Conservation (phyloP, 2,113 vertebrate species). For the Apteryx owenii region DNA sequence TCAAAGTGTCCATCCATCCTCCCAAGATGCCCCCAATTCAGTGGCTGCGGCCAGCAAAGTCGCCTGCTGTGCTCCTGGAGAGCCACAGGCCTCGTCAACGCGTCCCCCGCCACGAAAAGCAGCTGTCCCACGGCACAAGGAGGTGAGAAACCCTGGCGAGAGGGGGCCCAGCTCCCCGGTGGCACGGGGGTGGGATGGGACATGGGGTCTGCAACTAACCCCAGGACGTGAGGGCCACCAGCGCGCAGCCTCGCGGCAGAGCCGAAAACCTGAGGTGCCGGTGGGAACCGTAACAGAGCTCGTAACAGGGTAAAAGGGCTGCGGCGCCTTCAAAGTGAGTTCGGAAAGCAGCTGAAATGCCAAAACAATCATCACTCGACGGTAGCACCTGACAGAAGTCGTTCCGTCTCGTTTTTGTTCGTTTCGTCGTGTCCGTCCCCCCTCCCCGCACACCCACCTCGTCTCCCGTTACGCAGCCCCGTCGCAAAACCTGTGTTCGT, state of each 20-base stretch:
- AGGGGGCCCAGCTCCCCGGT: neutral
- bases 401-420: neutral
- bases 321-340: neutral
- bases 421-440: neutral
- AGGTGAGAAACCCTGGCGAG: neutral
- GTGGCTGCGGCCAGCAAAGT: neutral
- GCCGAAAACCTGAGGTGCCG: neutral
- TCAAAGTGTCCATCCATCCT: neutral
- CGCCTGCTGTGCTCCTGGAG: neutral
- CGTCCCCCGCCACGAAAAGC: neutral
- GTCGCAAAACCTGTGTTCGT: constrained; percentile 46
- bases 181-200: neutral
- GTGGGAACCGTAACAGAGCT: neutral
- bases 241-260: no score
- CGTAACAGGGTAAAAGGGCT: neutral
- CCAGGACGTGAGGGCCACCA: no score
- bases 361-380: constrained; percentile 20
- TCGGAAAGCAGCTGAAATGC: constrained; percentile 34
- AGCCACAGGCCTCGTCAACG: neutral
- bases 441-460: neutral
- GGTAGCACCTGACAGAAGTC: neutral
- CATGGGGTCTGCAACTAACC: neutral
- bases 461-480: constrained; percentile 32
- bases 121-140: neutral
- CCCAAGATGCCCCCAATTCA: neutral